phyloP scores from a whole-genome alignment of 2,888 invertebrate genomes.

The Agrochola lota region DNA sequence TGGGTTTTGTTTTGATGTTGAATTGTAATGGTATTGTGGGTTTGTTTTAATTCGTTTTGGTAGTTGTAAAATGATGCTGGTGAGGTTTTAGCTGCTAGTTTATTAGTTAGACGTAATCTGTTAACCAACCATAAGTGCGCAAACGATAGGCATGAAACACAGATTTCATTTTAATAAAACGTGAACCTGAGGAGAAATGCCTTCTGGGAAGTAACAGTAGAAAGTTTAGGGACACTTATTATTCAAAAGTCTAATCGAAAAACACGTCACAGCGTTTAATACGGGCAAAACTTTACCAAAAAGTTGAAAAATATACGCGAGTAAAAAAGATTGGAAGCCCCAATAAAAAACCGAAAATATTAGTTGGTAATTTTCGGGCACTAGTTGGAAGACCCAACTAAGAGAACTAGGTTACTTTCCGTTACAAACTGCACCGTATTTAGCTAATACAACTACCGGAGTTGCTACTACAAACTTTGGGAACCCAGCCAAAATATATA shows the following conservation, averaged over 20 bases:
- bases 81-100: background rate
- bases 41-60: slow-evolving; percentile 39
- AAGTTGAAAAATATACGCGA: background rate
- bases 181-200: background rate
- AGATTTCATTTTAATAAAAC: background rate
- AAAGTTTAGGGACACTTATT: background rate
- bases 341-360: slow-evolving; percentile 28
- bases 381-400: slow-evolving; percentile 31
- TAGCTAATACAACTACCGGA: slow-evolving; percentile 61
- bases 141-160: background rate
- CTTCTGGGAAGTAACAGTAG: background rate
- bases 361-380: slow-evolving; percentile 33
- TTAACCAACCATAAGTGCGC: background rate
- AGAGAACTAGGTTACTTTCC: slow-evolving; percentile 53
- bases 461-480: slow-evolving; percentile 43
- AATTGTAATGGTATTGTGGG: background rate
- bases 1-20: slow-evolving; percentile 5
- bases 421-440: slow-evolving; percentile 61
- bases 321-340: background rate
- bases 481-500: slow-evolving; percentile 47
- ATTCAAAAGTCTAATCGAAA: slow-evolving; percentile 11
- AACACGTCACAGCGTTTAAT: background rate
- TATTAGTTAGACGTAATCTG: background rate
- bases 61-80: background rate
- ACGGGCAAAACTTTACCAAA: background rate